Base-by-base conservation (phyloP, 2,113 vertebrate genomes). In the Trinectes maculatus region DNA sequence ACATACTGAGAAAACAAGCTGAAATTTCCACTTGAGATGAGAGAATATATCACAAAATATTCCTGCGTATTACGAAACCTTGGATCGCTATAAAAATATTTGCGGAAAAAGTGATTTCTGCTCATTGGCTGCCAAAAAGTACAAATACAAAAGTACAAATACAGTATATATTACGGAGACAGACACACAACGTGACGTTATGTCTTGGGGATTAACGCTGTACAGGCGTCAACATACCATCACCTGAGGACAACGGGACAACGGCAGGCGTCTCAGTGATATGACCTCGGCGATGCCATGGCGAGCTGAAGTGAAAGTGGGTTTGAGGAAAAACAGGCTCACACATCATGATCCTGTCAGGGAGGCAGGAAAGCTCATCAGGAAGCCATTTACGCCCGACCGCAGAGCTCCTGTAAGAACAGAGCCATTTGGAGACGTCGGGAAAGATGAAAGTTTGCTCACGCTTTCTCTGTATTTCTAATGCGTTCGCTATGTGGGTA, bases 381-480 rank as follows among this genome's bases (percentile, higher is more conserved):
- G 29, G 21, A 65, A 25, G 28, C 46, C 54, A 74, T 73, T n/a
- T 62, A 68, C 15, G 52, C 1, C 21, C 6, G 24, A 54, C 16
- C 40, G 8, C 52, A 36, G 54, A 58, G 15, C 43, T 34, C 55
- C 52, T 26, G 40, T 1, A 0, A 28, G 31, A 21, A 40, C 66
- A 12, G 24, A 28, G 11, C 22, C 57, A 68, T 74, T 39, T 43
- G 22, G 9, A 6, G n/a, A 53, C 18, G 44, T 53, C 6, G 31
- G 64, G 19, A 15, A 16, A 71, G 49, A 82, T 72, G 44, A 82
- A 81, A 57, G 58, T 64, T 65, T 48, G 37, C 13, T 13, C 3
- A 1, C 0, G 2, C 13, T 37, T 36, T 64, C 40, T 40, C 40
- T 16, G 24, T n/a, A 16, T 6, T 16, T 36, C 58, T 8, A n/a